phyloP scores from a whole-genome alignment of 2,888 invertebrate genomes.

The Pristionchus entomophagus region DNA sequence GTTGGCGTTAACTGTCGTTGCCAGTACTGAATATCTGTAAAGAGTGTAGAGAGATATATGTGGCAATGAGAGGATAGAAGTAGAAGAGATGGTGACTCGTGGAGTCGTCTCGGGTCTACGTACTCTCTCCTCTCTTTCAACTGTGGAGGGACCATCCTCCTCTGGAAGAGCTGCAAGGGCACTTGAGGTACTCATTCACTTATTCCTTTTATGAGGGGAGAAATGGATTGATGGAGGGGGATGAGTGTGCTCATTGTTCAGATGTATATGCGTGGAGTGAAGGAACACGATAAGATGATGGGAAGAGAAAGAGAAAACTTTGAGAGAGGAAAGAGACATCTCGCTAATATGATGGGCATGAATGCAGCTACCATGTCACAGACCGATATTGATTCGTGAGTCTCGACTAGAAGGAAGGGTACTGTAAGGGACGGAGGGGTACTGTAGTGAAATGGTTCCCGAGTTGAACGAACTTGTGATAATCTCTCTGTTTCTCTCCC shows the following conservation, averaged over 20 bases:
- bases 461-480: no score
- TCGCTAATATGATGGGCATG: conserved; percentile 99
- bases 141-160: background rate
- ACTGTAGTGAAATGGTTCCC: no score
- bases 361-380: conserved; percentile 89
- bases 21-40: background rate
- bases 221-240: no score
- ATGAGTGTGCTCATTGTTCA: no score
- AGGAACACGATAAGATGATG: conserved; percentile 75
- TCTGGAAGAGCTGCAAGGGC: conserved; percentile 41
- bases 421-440: background rate
- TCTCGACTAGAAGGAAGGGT: background rate
- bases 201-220: background rate
- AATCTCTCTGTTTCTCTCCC: no score
- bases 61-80: background rate
- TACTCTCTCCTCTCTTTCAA: conserved; percentile 16
- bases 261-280: conserved; percentile 51
- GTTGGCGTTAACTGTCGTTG: background rate
- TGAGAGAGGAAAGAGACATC: conserved; percentile 92
- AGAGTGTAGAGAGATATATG: background rate
- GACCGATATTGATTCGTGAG: conserved; percentile 85
- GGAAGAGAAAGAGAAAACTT: conserved; percentile 81
- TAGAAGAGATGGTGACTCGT: background rate
- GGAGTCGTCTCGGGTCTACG: conserved; percentile 2
- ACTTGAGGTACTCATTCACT: conserved; percentile 30